Conservation (phyloP, 2,888 invertebrate species). For the Eupithecia vulgata region DNA sequence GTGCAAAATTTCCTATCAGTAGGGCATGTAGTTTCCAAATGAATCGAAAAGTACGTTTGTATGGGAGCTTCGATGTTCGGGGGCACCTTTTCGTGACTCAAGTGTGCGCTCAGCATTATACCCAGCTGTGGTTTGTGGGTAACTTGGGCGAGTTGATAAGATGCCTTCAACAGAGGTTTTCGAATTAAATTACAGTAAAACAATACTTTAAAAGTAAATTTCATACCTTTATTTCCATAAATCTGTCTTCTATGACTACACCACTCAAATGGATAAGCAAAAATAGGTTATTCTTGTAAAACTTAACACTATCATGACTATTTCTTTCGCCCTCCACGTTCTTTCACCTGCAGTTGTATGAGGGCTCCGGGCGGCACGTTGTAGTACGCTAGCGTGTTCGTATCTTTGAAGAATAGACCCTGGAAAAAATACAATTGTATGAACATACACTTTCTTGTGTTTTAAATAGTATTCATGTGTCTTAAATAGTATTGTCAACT, state of each 20-base stretch:
- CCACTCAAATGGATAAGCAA: neutral
- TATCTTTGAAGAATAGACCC: constrained; percentile 99
- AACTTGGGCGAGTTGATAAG: neutral
- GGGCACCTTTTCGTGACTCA: too few relatives aligned
- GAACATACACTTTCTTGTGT: neutral
- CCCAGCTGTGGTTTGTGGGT: too few relatives aligned
- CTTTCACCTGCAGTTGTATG: constrained; percentile 96
- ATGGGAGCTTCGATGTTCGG: too few relatives aligned
- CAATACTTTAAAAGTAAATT: constrained; percentile 3
- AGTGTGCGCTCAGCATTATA: too few relatives aligned
- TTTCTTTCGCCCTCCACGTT: constrained; percentile 98
- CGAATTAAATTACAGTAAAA: neutral
- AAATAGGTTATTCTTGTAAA: neutral
- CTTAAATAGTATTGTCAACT: too few relatives aligned
- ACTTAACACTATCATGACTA: constrained; percentile 67
- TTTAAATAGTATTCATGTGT: too few relatives aligned
- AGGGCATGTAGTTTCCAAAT: too few relatives aligned
- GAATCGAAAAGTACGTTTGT: too few relatives aligned
- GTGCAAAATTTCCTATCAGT: too few relatives aligned
- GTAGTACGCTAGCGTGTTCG: constrained; percentile 96
- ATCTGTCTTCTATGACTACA: constrained; percentile 13
- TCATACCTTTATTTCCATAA: constrained; percentile 33
- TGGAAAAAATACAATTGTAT: constrained; percentile 67
- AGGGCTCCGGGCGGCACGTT: constrained; percentile 94
- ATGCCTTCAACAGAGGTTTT: neutral